Conservation (phyloP, 2,113 vertebrate species). For the Tyto alba region DNA sequence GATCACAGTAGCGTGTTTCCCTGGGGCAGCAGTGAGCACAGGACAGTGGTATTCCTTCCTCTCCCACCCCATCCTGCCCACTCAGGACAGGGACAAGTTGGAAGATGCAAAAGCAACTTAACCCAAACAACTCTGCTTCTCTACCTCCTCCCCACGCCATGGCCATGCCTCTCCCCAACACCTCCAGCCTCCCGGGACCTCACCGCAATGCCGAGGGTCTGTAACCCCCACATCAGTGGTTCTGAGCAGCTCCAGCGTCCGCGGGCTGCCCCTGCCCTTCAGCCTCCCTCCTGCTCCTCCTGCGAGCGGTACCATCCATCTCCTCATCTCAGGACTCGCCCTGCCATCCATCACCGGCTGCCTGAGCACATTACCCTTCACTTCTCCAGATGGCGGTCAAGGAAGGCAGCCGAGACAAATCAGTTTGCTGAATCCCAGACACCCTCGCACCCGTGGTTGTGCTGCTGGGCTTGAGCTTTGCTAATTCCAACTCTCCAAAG, state of each 20-base stretch:
- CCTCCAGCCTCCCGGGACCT: background rate
- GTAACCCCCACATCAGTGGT: rapidly evolving
- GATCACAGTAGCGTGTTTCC: background rate
- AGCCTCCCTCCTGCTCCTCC: background rate
- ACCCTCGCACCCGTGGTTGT: rapidly evolving
- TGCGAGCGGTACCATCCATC: background rate
- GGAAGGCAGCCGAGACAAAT: background rate
- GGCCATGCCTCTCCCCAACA: background rate
- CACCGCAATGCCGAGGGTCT: background rate
- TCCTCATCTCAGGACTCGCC: background rate
- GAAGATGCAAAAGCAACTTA: background rate
- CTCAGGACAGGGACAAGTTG: background rate
- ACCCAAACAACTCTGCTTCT: background rate
- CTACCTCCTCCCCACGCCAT: rapidly evolving
- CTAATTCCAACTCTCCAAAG: background rate
- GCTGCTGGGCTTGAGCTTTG: background rate
- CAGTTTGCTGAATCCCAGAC: background rate
- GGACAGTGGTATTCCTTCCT: background rate
- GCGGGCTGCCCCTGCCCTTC: background rate
- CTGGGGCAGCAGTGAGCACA: background rate
- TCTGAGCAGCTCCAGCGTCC: background rate
- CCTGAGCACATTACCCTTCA: background rate
- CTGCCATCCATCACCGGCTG: slow-evolving; percentile 14
- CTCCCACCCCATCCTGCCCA: background rate
- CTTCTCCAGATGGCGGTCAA: background rate